Conservation (phyloP, 2,113 vertebrate genomes). For the Maccullochella peelii region DNA sequence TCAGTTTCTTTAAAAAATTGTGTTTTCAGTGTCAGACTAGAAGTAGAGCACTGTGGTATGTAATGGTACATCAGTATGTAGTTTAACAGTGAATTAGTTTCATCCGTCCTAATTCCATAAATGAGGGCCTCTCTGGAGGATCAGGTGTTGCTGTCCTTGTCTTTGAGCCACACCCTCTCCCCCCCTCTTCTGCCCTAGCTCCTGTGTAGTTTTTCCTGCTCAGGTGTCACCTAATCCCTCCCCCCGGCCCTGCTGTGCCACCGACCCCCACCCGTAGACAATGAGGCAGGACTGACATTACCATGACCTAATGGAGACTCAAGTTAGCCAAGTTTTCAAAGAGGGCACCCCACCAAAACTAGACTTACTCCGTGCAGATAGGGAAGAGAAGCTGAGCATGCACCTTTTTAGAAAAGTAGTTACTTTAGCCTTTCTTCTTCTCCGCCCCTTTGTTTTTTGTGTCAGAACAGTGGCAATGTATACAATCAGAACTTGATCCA, state of each 20-base stretch:
- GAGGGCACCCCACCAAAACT: conserved; percentile 73
- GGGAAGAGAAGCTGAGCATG: conserved; percentile 51
- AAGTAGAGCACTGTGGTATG: conserved; percentile 11
- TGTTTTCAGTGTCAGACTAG: neutral
- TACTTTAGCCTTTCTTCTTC: conserved; percentile 63
- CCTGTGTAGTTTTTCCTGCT: conserved; percentile 82
- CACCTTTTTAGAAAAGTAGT: conserved; percentile 51
- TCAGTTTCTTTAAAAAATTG: neutral
- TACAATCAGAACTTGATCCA: conserved; percentile 72
- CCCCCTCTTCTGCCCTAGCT: conserved; percentile 45
- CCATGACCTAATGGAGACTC: conserved; percentile 77
- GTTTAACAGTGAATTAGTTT: conserved; percentile 46
- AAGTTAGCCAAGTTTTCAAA: conserved; percentile 62
- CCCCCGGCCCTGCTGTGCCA: conserved; percentile 69
- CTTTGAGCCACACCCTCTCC: conserved; percentile 73
- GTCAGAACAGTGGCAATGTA: conserved; percentile 61
- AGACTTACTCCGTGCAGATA: conserved; percentile 58
- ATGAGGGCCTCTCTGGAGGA: conserved; percentile 67
- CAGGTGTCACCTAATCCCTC: conserved; percentile 81
- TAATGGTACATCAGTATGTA: conserved; percentile 12
- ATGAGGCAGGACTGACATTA: conserved; percentile 81
- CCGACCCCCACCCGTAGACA: conserved; percentile 78
- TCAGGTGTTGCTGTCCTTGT: conserved; percentile 70
- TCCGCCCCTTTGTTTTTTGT: conserved; percentile 70
- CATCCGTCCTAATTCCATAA: conserved; percentile 69